Evolutionary conservation across 2,113 vertebrate species (phyloP).

Genomic region (Mionectes macconnelli): DNA sequence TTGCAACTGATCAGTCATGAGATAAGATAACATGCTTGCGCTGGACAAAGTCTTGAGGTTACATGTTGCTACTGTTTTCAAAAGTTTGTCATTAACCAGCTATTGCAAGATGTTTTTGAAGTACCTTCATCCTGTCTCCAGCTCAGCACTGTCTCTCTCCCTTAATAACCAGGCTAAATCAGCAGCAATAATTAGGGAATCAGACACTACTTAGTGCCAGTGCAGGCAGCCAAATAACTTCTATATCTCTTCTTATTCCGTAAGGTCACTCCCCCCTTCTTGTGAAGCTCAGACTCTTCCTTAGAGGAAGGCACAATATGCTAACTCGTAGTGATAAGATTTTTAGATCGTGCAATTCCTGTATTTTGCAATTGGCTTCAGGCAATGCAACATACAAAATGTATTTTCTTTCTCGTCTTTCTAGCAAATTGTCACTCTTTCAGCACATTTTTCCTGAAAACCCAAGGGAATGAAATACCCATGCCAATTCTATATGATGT

Average conservation of each 20-base stretch:
- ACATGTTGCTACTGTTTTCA: background rate
- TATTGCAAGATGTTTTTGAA: constrained; percentile 59
- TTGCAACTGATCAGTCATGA: background rate
- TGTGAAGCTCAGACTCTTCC: background rate
- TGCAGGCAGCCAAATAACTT: constrained; percentile 39
- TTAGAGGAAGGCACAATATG: background rate
- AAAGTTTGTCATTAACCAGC: constrained; percentile 63
- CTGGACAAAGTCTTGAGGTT: constrained; percentile 57
- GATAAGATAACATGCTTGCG: constrained; percentile 41
- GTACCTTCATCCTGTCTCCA: constrained; percentile 42
- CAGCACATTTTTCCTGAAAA: constrained; percentile 5
- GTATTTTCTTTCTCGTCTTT: background rate
- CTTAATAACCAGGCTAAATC: constrained; percentile 58
- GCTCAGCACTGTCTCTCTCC: constrained; percentile 29
- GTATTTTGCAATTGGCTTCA: background rate
- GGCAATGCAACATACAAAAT: background rate
- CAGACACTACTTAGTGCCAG: constrained; percentile 57
- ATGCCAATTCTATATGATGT: background rate
- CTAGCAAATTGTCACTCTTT: constrained; percentile 14
- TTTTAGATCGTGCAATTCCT: background rate
- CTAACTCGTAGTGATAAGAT: background rate
- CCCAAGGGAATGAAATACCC: background rate
- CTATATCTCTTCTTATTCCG: background rate
- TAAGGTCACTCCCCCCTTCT: background rate
- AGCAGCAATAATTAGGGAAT: constrained; percentile 59